A percentile compares a stretch with the other conserved stretches of the same genome.
Conservation (phyloP, 1,140 invertebrate genomes). For the Choristoneura fumiferana region DNA sequence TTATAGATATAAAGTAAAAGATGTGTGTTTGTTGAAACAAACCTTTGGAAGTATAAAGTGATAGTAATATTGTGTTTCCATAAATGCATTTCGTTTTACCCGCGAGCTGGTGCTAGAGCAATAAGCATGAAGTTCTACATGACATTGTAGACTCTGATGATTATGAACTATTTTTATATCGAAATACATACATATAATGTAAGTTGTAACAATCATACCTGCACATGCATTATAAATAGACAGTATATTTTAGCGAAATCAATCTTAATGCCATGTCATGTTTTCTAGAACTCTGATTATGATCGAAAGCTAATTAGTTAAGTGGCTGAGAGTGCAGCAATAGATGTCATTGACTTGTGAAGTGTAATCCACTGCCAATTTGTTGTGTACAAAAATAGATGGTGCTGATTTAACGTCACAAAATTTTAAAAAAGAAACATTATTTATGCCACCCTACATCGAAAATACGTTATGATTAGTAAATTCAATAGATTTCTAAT, state of each 20-base stretch:
- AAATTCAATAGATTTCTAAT: background rate
- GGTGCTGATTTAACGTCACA: constrained; percentile 4
- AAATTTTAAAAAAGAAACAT: background rate
- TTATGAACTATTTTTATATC: background rate
- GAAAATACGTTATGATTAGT: background rate
- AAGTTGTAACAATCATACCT: background rate
- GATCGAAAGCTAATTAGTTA: too few relatives aligned
- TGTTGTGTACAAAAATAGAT: constrained; percentile 8
- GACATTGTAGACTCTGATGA: background rate
- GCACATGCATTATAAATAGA: too few relatives aligned
- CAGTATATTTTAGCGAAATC: too few relatives aligned
- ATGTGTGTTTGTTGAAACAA: constrained; percentile 6
- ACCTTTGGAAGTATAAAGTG: background rate
- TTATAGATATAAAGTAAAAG: constrained; percentile 3
- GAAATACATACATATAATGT: constrained; percentile 9
- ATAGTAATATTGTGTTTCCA: constrained; percentile 1
- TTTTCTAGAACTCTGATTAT: too few relatives aligned
- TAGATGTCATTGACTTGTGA: too few relatives aligned
- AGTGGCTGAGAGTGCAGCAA: too few relatives aligned
- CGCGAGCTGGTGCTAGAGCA: constrained; percentile 4
- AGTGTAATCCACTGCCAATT: background rate
- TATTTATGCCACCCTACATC: constrained; percentile 2
- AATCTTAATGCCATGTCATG: too few relatives aligned
- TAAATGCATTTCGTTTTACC: background rate
- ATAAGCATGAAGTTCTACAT: background rate